Evolutionary conservation across 2,797 vertebrate genomes (phyloP), one percentile per base, ranked within the genome.

Genomic region (Chaenodraco wilsoni): DNA sequence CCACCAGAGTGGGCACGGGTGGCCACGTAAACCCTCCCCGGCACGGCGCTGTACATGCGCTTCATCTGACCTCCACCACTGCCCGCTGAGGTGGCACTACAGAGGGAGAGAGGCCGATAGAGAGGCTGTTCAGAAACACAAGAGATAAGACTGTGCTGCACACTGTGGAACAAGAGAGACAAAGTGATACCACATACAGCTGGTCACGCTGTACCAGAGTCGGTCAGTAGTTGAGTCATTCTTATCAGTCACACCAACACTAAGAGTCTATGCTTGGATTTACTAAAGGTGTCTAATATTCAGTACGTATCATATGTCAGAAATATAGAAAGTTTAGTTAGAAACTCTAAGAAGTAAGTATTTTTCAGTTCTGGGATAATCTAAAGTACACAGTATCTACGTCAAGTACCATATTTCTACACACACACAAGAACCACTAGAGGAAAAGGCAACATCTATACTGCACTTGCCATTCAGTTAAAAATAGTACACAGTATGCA

Each of bases 31-130:
- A 96, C 91, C 1, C 97, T 93, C 3, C 96, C 97, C 0, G 97
- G 97, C 16, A 98, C 96, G 0, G 97, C 97, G 0, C 95, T 96
- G 92, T 98, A 98, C 78, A 98, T 94, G n/a, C 96, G 95, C 79
- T 95, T 93, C 82, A 94, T 87, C 84, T 93, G 94, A 82, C 88
- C 92, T 64, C 85, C 91, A 0, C 83, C 83, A 1, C 87, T 71
- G 65, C 82, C 84, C 1, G 82, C 82, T 5, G 88, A 88, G 48
- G 89, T 76, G 2, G 78, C 82, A 40, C 93, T 91, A 44, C 54
- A 69, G 55, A 64, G 37, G 40, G 51, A 33, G 41, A 54, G 45
- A 49, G 66, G 62, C 15, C 37, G 41, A 60, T 56, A 63, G 45
- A 70, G 19, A 57, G 45, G 7, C 9, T 45, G 54, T 84, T 45